Percentiles rank a stretch among this genome's conserved stretches.
Conservation (phyloP, 2,113 vertebrate genomes). For the Protobothrops flavoviridis region DNA sequence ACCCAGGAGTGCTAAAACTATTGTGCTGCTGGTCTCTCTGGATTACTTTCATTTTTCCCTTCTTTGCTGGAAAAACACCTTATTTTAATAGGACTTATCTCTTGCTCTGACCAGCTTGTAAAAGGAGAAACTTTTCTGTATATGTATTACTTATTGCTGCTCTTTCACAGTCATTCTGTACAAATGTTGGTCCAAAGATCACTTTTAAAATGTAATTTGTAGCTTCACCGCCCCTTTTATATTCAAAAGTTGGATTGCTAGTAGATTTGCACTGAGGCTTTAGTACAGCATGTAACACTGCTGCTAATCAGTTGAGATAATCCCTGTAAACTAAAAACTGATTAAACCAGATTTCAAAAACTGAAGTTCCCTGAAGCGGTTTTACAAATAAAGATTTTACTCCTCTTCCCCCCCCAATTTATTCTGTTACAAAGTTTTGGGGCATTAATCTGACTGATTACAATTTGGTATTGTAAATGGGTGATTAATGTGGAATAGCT, state of each 20-base stretch:
- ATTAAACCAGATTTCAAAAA: slow-evolving; percentile 48
- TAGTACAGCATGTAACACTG: slow-evolving; percentile 67
- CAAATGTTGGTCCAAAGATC: neutral
- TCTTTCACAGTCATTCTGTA: neutral
- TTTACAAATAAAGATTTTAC: neutral
- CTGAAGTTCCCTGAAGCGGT: neutral
- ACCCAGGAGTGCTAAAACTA: slow-evolving; percentile 53
- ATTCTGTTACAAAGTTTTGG: neutral
- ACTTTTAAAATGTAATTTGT: neutral
- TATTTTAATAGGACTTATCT: neutral
- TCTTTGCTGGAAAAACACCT: neutral
- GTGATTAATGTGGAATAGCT: neutral
- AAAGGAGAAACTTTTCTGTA: neutral
- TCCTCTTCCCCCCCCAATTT: neutral
- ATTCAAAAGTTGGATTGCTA: slow-evolving; percentile 29
- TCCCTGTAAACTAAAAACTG: slow-evolving; percentile 63
- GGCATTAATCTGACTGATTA: neutral
- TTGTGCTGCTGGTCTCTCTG: neutral
- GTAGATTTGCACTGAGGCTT: slow-evolving; percentile 27
- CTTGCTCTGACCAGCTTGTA: neutral
- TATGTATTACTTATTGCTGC: neutral
- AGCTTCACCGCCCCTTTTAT: neutral
- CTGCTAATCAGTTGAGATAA: slow-evolving; percentile 62
- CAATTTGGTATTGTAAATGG: neutral
- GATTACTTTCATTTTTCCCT: neutral